Percentiles rank a stretch among this genome's conserved stretches.
phyloP scores from a whole-genome alignment of 2,888 invertebrate species.

The Muscina levida region DNA sequence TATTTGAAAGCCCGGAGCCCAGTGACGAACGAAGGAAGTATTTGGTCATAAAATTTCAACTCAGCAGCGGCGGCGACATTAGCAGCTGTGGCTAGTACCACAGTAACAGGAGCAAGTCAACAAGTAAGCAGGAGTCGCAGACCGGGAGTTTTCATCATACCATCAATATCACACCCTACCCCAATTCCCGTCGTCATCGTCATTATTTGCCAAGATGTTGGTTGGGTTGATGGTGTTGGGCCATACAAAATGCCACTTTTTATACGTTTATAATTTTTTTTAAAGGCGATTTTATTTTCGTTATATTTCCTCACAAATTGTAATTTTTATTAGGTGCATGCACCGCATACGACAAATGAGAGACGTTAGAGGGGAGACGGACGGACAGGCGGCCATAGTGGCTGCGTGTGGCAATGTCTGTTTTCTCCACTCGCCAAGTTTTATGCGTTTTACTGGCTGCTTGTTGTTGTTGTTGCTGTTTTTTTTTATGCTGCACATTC shows the following conservation, averaged over 20 bases:
- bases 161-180: constrained; percentile 9
- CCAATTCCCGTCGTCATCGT: too few relatives aligned
- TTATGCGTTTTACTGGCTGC: constrained; percentile 53
- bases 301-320: constrained; percentile 59
- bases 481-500: not conserved
- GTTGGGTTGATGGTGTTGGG: not conserved
- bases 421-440: constrained; percentile 30
- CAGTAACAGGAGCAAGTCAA: constrained; percentile 10
- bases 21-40: constrained; percentile 15
- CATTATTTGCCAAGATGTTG: too few relatives aligned
- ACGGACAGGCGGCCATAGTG: not conserved
- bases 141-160: constrained; percentile 34
- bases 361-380: not conserved
- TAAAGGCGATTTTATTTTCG: constrained; percentile 53
- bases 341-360: not conserved
- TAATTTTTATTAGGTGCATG: constrained; percentile 54
- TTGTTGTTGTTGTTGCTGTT: constrained; percentile 6
- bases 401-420: constrained; percentile 25
- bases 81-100: too few relatives aligned
- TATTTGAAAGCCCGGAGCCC: not conserved
- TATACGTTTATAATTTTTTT: constrained; percentile 50
- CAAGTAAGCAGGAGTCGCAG: not conserved
- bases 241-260: constrained; percentile 47
- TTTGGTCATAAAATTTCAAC: constrained; percentile 46
- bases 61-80: constrained; percentile 3